These are phyloP conservation scores for Polyommatus icarus DNA, from an alignment of 2,888 invertebrate species.

Conservation along the genomic window DNA sequence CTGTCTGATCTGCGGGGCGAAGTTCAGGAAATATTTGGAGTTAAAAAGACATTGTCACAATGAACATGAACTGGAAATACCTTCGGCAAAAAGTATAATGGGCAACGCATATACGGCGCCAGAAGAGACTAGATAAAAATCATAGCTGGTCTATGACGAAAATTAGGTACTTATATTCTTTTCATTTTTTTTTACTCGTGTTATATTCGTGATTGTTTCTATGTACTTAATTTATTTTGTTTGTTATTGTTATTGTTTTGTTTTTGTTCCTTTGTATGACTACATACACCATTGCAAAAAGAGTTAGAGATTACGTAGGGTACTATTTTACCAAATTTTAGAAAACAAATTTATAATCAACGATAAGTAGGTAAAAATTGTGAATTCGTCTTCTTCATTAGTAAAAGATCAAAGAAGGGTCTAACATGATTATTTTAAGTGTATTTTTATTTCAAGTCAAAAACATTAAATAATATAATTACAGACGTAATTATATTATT, in stretches of 20 bases:
- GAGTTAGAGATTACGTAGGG: not conserved
- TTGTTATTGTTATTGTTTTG: not conserved
- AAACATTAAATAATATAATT: too few species aligned
- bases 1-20: conserved; percentile 61
- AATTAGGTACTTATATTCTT: not conserved
- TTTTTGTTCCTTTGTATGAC: not conserved
- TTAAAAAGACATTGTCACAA: conserved; percentile 61
- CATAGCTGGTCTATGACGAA: conserved; percentile 17
- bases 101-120: conserved; percentile 42
- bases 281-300: not conserved
- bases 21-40: conserved; percentile 70
- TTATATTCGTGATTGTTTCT: not conserved
- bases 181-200: not conserved
- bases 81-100: conserved; percentile 57
- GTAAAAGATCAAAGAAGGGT: too few species aligned
- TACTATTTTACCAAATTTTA: not conserved
- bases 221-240: conserved; percentile 1
- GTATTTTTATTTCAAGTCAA: too few species aligned
- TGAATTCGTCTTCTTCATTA: too few species aligned
- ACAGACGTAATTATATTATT: too few species aligned
- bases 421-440: too few species aligned
- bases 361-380: not conserved
- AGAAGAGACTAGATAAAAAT: conserved; percentile 4
- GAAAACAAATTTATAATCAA: not conserved
- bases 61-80: conserved; percentile 55